phyloP scores from a whole-genome alignment of 2,888 invertebrate genomes.

The Globia sparganii region DNA sequence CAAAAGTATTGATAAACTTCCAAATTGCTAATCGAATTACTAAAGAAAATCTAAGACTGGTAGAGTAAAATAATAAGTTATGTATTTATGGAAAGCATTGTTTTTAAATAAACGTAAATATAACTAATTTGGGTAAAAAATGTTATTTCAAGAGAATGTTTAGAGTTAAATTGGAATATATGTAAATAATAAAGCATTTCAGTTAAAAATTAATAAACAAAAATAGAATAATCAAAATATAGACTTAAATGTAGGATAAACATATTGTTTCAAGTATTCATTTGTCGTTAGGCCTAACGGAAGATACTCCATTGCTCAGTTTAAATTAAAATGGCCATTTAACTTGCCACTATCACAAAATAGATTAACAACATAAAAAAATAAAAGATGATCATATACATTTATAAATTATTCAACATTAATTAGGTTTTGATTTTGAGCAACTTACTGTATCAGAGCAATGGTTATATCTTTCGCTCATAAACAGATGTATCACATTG shows the following conservation, averaged over 20 bases:
- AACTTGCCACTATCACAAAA: slow-evolving; percentile 20
- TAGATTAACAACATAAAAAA: slow-evolving; percentile 21
- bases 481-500: slow-evolving; percentile 74
- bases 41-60: slow-evolving; percentile 25
- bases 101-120: neutral
- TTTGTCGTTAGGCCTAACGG: slow-evolving; percentile 45
- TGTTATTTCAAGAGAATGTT: slow-evolving; percentile 8
- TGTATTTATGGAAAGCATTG: slow-evolving; percentile 29
- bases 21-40: slow-evolving; percentile 26
- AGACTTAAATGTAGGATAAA: slow-evolving; percentile 9
- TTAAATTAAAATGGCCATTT: slow-evolving; percentile 4
- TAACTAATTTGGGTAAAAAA: neutral
- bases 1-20: slow-evolving; percentile 43
- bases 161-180: slow-evolving; percentile 1
- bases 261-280: slow-evolving; percentile 9
- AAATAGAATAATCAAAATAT: slow-evolving; percentile 16
- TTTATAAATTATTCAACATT: slow-evolving; percentile 60
- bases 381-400: slow-evolving; percentile 19
- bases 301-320: slow-evolving; percentile 53
- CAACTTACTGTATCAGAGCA: slow-evolving; percentile 56
- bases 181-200: slow-evolving; percentile 24
- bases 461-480: slow-evolving; percentile 65
- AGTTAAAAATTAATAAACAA: slow-evolving; percentile 16
- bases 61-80: slow-evolving; percentile 20
- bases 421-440: slow-evolving; percentile 29